Percentiles rank a stretch among this genome's conserved stretches.
These are phyloP conservation scores for Varanus salvator DNA, from an alignment of 2,113 vertebrate species.

Conservation along the genomic window DNA sequence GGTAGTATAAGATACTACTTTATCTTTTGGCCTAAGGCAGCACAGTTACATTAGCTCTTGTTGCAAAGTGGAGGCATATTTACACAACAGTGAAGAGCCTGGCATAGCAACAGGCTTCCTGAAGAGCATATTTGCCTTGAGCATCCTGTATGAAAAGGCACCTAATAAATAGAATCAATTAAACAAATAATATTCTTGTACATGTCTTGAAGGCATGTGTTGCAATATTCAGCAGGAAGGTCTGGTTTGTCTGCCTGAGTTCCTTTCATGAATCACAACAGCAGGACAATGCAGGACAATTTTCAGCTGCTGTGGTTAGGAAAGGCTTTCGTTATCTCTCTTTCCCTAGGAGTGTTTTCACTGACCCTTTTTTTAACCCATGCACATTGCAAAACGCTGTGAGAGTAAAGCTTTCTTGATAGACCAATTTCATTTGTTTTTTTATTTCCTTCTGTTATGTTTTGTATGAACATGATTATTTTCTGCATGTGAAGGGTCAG, in stretches of 20 bases:
- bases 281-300: slow-evolving; percentile 28
- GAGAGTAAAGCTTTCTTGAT: neutral
- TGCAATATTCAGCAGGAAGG: slow-evolving; percentile 25
- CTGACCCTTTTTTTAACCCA: slow-evolving; percentile 66
- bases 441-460: neutral
- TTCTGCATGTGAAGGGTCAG: neutral
- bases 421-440: neutral
- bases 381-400: slow-evolving; percentile 73
- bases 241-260: slow-evolving; percentile 16
- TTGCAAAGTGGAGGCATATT: neutral
- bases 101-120: neutral
- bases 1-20: neutral
- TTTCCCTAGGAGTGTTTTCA: slow-evolving; percentile 64
- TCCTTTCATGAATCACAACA: slow-evolving; percentile 41
- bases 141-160: neutral
- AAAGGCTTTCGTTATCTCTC: slow-evolving; percentile 28
- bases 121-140: neutral
- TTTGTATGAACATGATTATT: neutral
- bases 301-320: slow-evolving; percentile 47
- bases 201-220: neutral
- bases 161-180: neutral
- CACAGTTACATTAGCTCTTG: neutral
- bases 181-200: neutral
- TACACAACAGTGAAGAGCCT: neutral
- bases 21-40: neutral